Evolutionary conservation across 2,888 invertebrate species (phyloP).

Genomic region (Anagyrus pseudococci): DNA sequence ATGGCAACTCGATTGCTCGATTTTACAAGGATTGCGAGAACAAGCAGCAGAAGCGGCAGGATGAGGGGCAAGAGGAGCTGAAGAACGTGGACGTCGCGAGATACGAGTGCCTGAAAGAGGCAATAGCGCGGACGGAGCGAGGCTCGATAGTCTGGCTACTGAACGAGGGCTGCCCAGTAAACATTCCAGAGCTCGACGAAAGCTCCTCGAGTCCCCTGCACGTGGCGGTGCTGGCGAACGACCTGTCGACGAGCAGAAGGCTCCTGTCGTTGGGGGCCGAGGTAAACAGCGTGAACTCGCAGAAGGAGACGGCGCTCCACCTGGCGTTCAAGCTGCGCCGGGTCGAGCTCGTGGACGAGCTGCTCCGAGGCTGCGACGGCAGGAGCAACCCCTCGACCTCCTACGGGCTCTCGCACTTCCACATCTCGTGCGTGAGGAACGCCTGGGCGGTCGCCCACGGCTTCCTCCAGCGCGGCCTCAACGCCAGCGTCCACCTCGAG

Average conservation of each 20-base stretch:
- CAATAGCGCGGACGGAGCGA: slow-evolving; percentile 13
- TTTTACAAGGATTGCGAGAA: not conserved
- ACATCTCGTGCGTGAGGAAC: slow-evolving; percentile 30
- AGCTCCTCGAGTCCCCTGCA: slow-evolving; percentile 19
- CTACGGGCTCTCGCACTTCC: slow-evolving; percentile 33
- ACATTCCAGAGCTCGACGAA: not conserved
- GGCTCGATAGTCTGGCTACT: slow-evolving; percentile 25
- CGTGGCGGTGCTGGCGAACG: slow-evolving; percentile 18
- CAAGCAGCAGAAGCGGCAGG: no score
- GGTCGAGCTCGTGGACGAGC: slow-evolving; percentile 12
- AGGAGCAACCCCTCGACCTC: slow-evolving; percentile 27
- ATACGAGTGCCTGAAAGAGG: slow-evolving; percentile 28
- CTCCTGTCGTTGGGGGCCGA: slow-evolving; percentile 19
- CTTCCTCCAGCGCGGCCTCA: slow-evolving; percentile 24
- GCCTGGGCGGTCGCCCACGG: slow-evolving; percentile 18
- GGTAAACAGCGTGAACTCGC: slow-evolving; percentile 9
- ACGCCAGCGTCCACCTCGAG: slow-evolving; percentile 24
- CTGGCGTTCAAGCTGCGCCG: slow-evolving; percentile 24
- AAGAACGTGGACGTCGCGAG: not conserved
- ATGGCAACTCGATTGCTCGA: no score
- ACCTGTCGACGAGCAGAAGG: slow-evolving; percentile 6
- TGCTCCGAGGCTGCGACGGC: slow-evolving; percentile 23
- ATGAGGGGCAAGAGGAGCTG: no score
- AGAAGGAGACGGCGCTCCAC: slow-evolving; percentile 21
- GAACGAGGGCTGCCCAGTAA: slow-evolving; percentile 32